Conservation (phyloP, 2,113 vertebrate species). For the Barbus barbus region DNA sequence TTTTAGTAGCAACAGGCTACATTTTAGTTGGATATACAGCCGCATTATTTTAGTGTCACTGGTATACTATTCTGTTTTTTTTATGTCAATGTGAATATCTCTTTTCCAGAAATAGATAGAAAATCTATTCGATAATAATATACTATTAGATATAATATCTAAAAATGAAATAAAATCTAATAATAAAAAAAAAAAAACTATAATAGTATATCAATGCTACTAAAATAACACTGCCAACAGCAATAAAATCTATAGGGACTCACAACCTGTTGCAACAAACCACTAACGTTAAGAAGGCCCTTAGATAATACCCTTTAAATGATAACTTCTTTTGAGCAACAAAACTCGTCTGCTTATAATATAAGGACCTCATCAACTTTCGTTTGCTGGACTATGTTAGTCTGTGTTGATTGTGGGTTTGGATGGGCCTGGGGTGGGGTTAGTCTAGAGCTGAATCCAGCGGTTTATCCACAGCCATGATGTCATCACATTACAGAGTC, state of each 20-base stretch:
- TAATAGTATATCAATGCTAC: too few species aligned
- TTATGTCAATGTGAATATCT: background rate
- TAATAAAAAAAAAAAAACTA: too few species aligned
- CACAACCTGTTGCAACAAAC: background rate
- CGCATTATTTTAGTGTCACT: too few species aligned
- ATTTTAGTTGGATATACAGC: too few species aligned
- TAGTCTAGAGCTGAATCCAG: constrained; percentile 3
- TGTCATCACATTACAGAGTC: constrained; percentile 10
- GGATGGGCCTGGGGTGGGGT: background rate
- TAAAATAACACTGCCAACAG: background rate
- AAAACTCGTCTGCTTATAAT: background rate
- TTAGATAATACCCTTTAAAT: background rate
- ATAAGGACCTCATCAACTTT: background rate
- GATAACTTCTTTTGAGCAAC: background rate
- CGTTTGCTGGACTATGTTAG: background rate
- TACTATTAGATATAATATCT: too few species aligned
- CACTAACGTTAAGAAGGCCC: background rate
- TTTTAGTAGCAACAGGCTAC: too few species aligned
- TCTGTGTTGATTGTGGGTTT: constrained; percentile 31
- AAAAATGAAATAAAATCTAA: too few species aligned
- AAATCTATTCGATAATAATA: too few species aligned
- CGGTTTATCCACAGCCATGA: constrained; percentile 23
- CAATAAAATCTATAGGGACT: background rate
- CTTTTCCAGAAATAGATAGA: too few species aligned
- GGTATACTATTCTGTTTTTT: too few species aligned